Evolutionary conservation across 2,797 vertebrate genomes (phyloP), one percentile per base, ranked within the genome.

Genomic region (Oophaga sylvatica): DNA sequence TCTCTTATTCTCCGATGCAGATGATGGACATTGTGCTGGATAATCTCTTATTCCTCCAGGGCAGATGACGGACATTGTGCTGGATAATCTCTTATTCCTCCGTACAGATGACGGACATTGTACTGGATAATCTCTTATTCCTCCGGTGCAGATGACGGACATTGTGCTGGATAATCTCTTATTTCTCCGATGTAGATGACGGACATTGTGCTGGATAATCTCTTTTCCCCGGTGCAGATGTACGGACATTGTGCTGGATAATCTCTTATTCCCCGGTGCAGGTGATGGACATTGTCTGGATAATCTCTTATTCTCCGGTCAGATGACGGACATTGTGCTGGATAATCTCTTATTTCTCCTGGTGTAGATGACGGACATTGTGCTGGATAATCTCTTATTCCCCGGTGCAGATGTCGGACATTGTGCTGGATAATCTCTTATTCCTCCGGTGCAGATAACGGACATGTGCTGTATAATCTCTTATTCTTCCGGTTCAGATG

Each of bases 201-300:
- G 10, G 26, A 68, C 65, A 68, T 29, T 26, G 26, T 68, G 26
- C 65, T 68, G 65, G 65, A 12, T 68, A 13, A 68, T 68, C 65
- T 68, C 63, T 13, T 26, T 11, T 26, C 26, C 26, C 67, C 2
- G 5, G 68, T 41, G 29, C 31, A 35, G 68, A 71, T 71, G 15
- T n/a, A 71, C 65, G 35, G 68, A 71, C 68, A 71, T 41, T 71
- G 68, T 71, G 16, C 68, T 71, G 68, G 29, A 19, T 41, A 9
- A 41, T 35, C 68, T 71, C 15, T 6, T 35, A 0, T 71, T 16
- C 31, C 16, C 15, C 0, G 0, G 68, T 41, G 29, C 5, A 35
- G 68, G 41, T 71, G 29, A 71, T 26, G 35, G 68, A 71, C 68
- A 41, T 41, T 71, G 68, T 71, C 68, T 71, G 68, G n/a, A 59